Percentiles rank a stretch among this genome's conserved stretches.
Evolutionary conservation across 2,797 vertebrate species (phyloP).

Genomic region (Otolemur crassicaudatus): DNA sequence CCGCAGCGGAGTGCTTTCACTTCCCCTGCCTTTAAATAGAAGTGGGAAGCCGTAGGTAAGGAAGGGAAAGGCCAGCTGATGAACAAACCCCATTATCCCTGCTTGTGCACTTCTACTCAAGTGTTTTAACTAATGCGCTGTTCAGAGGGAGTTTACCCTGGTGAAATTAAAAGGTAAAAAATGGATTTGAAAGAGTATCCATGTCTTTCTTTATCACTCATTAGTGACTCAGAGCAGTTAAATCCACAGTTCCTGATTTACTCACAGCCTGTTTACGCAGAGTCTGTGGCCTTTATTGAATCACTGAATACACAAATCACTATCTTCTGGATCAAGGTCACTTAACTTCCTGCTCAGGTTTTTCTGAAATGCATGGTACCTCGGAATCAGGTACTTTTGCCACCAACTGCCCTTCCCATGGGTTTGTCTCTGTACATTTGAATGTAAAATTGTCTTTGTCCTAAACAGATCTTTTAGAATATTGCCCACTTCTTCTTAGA

Average conservation of each 20-base stretch:
- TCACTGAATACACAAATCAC: neutral
- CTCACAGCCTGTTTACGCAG: neutral
- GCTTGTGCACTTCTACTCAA: neutral
- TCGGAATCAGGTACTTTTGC: neutral
- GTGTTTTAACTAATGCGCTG: constrained; percentile 21
- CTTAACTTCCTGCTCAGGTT: neutral
- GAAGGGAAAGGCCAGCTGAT: neutral
- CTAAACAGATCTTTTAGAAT: neutral
- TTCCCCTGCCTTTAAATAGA: neutral
- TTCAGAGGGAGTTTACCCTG: neutral
- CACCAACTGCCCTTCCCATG: neutral
- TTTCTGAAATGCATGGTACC: neutral
- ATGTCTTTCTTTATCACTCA: neutral
- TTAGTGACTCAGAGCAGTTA: constrained; percentile 25
- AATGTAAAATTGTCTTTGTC: neutral
- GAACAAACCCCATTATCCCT: neutral
- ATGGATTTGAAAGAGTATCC: constrained; percentile 14
- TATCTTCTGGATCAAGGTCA: neutral
- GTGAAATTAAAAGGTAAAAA: constrained; percentile 50
- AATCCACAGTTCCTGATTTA: neutral
- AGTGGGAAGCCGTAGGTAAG: neutral
- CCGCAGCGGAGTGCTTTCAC: fast-evolving
- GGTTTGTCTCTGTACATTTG: neutral
- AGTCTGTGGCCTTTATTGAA: neutral
- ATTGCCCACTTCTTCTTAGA: neutral